Percentiles rank a stretch among this genome's conserved stretches.
Conservation (phyloP, 2,888 invertebrate species). For the Melipona bicolor region DNA sequence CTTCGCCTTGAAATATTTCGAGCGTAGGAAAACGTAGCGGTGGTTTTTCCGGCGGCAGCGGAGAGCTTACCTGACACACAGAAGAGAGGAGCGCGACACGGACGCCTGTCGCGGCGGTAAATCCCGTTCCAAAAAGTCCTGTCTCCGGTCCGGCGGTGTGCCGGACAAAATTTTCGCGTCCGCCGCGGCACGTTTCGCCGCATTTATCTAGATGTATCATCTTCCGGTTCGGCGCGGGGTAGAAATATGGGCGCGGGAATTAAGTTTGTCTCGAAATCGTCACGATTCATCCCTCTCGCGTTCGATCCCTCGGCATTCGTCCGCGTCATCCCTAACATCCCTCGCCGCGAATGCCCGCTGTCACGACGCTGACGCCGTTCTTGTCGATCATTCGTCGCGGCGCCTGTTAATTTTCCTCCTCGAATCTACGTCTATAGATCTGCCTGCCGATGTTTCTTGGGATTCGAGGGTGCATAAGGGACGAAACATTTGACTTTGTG, state of each 20-base stretch:
- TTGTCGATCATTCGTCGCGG: conserved; percentile 54
- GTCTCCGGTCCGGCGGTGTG: conserved; percentile 16
- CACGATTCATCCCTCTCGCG: conserved; percentile 20
- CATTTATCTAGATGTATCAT: conserved; percentile 83
- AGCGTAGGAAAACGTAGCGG: background rate
- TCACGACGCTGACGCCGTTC: conserved; percentile 45
- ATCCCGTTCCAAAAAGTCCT: conserved; percentile 52
- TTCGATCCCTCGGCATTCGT: conserved; percentile 28
- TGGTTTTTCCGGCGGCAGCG: background rate
- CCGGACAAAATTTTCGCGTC: conserved; percentile 70
- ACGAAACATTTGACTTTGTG: background rate
- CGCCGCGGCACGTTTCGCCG: conserved; percentile 79
- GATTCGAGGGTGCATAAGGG: background rate
- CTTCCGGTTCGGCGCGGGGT: conserved; percentile 76
- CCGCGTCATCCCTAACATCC: conserved; percentile 22
- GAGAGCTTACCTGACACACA: conserved; percentile 27
- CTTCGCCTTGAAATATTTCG: background rate
- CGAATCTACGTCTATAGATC: too few species aligned
- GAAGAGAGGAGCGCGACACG: conserved; percentile 46
- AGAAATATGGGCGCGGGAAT: conserved; percentile 79
- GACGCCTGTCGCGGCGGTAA: conserved; percentile 59
- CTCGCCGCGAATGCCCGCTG: conserved; percentile 54
- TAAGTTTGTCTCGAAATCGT: conserved; percentile 62
- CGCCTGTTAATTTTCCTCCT: conserved; percentile 61
- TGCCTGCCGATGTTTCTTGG: too few species aligned